phyloP scores from a whole-genome alignment of 1,140 invertebrate genomes.

The Drosophila serrata region DNA sequence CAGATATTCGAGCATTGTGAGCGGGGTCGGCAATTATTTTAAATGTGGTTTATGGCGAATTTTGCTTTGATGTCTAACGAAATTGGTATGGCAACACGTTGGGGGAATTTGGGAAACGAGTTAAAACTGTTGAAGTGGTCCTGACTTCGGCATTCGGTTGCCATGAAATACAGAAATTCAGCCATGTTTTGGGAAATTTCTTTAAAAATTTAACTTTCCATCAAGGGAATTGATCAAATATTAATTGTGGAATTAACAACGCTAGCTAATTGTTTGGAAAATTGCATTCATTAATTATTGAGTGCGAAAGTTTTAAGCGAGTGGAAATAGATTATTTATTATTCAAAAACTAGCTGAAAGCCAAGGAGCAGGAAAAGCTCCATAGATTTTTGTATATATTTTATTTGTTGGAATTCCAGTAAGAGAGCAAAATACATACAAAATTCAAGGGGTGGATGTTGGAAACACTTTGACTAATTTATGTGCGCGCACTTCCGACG shows the following conservation, averaged over 20 bases:
- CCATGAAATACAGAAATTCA: conserved; percentile 6
- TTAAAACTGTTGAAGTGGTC: conserved; percentile 29
- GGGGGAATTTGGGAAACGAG: neutral
- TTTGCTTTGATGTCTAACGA: conserved; percentile 20
- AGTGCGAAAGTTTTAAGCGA: conserved; percentile 1
- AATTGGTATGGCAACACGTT: conserved; percentile 30
- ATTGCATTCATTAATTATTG: conserved; percentile 57
- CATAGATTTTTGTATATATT: neutral
- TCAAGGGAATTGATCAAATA: conserved; percentile 12
- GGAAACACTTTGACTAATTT: conserved; percentile 51
- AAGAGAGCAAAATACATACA: conserved; percentile 2
- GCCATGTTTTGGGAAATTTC: neutral
- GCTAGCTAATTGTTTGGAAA: conserved; percentile 23
- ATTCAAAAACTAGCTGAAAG: conserved; percentile 21
- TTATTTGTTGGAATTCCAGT: conserved; percentile 1
- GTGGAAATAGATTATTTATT: conserved; percentile 22
- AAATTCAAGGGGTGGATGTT: neutral
- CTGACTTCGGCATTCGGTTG: conserved; percentile 6
- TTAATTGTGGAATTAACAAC: conserved; percentile 2
- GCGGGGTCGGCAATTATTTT: conserved; percentile 37
- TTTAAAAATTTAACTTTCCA: conserved; percentile 6
- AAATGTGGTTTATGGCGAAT: conserved; percentile 38
- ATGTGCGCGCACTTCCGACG: conserved; percentile 43
- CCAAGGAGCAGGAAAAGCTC: neutral
- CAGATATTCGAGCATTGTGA: neutral